A percentile compares a stretch with the other conserved stretches of the same genome.
These are phyloP conservation scores for Drosophila flavopinicola DNA, from an alignment of 2,888 invertebrate species.

Conservation along the genomic window DNA sequence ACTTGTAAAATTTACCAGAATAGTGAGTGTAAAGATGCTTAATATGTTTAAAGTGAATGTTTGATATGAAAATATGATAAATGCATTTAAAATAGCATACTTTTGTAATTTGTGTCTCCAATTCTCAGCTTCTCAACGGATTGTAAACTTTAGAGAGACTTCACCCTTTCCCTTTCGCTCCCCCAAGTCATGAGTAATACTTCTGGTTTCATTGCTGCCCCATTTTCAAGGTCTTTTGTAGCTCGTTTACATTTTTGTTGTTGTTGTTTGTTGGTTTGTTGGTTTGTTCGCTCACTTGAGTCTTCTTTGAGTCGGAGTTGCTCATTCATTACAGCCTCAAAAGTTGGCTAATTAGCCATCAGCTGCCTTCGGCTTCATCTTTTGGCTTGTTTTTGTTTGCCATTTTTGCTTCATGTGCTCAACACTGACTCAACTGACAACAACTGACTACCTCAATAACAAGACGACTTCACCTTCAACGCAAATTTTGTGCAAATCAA, in stretches of 20 bases:
- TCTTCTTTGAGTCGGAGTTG: background rate
- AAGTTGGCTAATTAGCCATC: constrained; percentile 52
- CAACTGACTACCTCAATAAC: constrained; percentile 62
- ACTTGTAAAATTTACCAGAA: no score
- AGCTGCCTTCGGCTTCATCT: constrained; percentile 33
- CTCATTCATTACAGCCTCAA: constrained; percentile 23
- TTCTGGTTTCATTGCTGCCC: constrained; percentile 6
- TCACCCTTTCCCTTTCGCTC: no score
- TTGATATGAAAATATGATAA: no score
- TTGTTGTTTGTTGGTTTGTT: no score
- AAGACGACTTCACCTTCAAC: constrained; percentile 60
- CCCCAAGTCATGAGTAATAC: background rate
- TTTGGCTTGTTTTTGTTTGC: constrained; percentile 23
- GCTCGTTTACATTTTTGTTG: constrained; percentile 6
- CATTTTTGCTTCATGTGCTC: constrained; percentile 21
- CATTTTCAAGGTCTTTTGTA: constrained; percentile 25
- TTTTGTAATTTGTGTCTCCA: background rate
- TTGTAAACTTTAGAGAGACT: background rate
- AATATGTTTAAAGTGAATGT: no score
- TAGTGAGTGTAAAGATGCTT: no score
- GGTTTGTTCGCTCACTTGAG: background rate
- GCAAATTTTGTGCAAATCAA: constrained; percentile 66
- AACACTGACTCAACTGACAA: background rate
- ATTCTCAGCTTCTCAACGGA: background rate
- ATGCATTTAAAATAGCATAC: background rate